phyloP scores from a whole-genome alignment of 2,797 vertebrate species.

The Naso thynnoides region DNA sequence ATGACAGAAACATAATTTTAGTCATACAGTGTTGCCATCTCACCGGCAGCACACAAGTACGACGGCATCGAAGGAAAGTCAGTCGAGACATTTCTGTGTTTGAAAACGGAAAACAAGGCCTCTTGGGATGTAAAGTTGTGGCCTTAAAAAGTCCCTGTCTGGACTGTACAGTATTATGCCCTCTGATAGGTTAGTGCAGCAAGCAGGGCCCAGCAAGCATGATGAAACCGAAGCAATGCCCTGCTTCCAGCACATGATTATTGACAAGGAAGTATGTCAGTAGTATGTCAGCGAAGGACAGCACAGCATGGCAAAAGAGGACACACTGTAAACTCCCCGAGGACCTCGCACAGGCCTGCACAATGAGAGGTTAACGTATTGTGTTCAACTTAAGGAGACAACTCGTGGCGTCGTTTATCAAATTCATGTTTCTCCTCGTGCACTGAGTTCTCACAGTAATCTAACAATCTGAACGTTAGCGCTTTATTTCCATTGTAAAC shows the following conservation, averaged over 20 bases:
- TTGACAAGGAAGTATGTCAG: conserved; percentile 78
- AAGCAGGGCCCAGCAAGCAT: conserved; percentile 77
- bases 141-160: conserved; percentile 55
- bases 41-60: conserved; percentile 1
- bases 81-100: conserved; percentile 35
- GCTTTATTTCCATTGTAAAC: conserved; percentile 12
- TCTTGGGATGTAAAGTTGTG: conserved; percentile 50
- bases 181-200: conserved; percentile 65
- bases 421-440: conserved; percentile 50
- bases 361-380: conserved; percentile 70
- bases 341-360: conserved; percentile 59
- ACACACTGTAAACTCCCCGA: conserved; percentile 58
- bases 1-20: background rate
- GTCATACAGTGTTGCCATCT: background rate
- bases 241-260: conserved; percentile 78
- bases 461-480: conserved; percentile 41
- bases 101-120: conserved; percentile 49
- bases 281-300: conserved; percentile 78
- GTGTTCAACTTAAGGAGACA: conserved; percentile 70
- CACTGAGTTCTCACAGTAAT: conserved; percentile 37
- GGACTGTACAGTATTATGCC: conserved; percentile 72
- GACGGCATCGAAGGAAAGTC: conserved; percentile 30
- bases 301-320: conserved; percentile 72
- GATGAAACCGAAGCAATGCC: conserved; percentile 83
- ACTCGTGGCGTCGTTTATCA: conserved; percentile 74